Conservation (phyloP, 2,113 vertebrate species). For the Cairina moschata region DNA sequence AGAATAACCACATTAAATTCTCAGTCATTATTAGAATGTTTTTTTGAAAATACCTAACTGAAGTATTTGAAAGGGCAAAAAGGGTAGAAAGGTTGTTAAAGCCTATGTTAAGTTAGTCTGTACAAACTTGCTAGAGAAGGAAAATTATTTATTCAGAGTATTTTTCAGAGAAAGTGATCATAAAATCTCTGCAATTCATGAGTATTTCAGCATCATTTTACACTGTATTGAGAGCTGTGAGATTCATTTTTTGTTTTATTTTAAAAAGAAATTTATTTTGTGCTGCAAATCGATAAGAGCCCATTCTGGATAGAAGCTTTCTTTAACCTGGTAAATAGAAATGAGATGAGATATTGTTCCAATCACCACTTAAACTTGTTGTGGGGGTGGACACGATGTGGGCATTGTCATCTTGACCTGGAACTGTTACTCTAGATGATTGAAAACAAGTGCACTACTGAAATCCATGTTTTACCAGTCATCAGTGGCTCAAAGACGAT, state of each 20-base stretch:
- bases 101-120: neutral
- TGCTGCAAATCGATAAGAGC: neutral
- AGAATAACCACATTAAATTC: neutral
- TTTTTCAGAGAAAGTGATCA: neutral
- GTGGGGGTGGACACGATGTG: neutral
- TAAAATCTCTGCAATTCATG: neutral
- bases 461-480: neutral
- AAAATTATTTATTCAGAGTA: neutral
- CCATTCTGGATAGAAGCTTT: neutral
- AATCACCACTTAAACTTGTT: constrained; percentile 17
- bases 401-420: constrained; percentile 30
- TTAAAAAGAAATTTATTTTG: constrained; percentile 38
- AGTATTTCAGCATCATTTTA: constrained; percentile 14
- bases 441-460: neutral
- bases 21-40: neutral
- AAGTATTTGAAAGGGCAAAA: neutral
- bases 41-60: neutral
- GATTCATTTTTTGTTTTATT: constrained; percentile 16
- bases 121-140: neutral
- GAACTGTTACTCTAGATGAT: neutral
- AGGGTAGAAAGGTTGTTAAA: neutral
- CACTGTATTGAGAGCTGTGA: neutral
- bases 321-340: constrained; percentile 37
- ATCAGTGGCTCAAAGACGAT: neutral
- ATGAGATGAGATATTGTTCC: constrained; percentile 48